phyloP scores from a whole-genome alignment of 2,797 vertebrate species.

The Phylloscopus collybita region DNA sequence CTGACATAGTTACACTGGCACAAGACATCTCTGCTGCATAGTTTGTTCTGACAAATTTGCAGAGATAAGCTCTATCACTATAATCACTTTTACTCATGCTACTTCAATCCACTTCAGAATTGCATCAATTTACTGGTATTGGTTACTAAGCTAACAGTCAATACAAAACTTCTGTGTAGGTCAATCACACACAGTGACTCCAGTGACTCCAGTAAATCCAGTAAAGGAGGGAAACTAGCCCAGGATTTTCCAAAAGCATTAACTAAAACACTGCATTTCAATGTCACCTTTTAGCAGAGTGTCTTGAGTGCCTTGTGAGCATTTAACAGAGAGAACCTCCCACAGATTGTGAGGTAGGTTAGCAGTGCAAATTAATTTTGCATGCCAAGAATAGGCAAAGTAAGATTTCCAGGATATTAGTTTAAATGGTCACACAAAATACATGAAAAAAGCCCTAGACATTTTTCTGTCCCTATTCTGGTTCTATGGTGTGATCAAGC shows the following conservation, averaged over 20 bases:
- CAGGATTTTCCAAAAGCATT: not conserved
- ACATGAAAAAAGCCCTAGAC: not conserved
- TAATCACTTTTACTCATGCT: constrained; percentile 8
- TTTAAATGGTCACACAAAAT: not conserved
- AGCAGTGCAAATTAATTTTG: not conserved
- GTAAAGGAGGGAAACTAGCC: not conserved
- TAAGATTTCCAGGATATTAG: not conserved
- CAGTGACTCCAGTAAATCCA: not conserved
- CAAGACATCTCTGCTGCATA: not conserved
- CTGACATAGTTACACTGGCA: constrained; percentile 1
- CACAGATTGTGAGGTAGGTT: not conserved
- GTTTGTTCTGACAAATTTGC: constrained; percentile 24
- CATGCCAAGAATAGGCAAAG: not conserved
- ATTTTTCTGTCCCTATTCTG: not conserved
- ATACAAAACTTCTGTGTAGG: not conserved
- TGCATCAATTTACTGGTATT: constrained; percentile 17
- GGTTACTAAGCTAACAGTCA: not conserved
- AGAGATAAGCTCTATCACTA: constrained; percentile 33
- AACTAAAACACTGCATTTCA: not conserved
- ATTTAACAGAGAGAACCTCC: not conserved
- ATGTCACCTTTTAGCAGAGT: not conserved
- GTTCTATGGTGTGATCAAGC: not conserved
- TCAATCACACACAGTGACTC: not conserved
- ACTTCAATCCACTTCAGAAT: not conserved
- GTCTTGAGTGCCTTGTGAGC: not conserved